Evolutionary conservation across 2,888 invertebrate species (phyloP), one percentile per base, ranked within the genome.

Genomic region (Toxonevra muliebris): DNA sequence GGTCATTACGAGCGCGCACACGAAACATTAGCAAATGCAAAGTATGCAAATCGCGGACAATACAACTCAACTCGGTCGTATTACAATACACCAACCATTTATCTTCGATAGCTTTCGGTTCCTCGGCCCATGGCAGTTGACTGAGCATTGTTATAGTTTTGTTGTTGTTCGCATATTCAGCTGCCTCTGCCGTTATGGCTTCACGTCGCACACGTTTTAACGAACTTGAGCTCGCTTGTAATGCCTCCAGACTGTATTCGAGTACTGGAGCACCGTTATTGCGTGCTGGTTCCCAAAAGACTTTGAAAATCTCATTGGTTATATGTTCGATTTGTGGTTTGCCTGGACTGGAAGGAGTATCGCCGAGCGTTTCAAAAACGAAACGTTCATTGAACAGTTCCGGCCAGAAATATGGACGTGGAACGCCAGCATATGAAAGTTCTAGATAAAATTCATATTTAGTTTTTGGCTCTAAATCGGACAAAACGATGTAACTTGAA

Each of bases 61-160:
- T 89, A 93, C 96, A 97, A 79, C 92, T 92, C 69, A 91, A 89
- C 55, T 94, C 92, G 59, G 91, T 90, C 73, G 94, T 95, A 78
- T 93, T 94, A 78, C 94, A 93, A 63, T 91, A 88, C 1, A 87
- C 79, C 59, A 85, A 85, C 92, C 92, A 92, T 66, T 87, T 86
- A 53, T 87, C 86, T 71, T 86, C 86, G 12, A 81, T 79, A 5
- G 87, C 80, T 70, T 87, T 84, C 4, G 88, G 84, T 54, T 90
- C 90, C 76, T 91, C 91, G 4, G 88, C 87, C 66, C 85, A 87
- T 0, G 87, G 87, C 10, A 87, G 78, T 65, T 85, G 84, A 20
- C 74, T 75, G 53, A 75, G 73, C n/a, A 54, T 64, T 0, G 74
- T 75, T 40, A 72, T 52, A 0, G 74, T 73, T 42, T 72, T 69